Conservation (phyloP, 2,888 invertebrate genomes). For the Latrodectus elegans region DNA sequence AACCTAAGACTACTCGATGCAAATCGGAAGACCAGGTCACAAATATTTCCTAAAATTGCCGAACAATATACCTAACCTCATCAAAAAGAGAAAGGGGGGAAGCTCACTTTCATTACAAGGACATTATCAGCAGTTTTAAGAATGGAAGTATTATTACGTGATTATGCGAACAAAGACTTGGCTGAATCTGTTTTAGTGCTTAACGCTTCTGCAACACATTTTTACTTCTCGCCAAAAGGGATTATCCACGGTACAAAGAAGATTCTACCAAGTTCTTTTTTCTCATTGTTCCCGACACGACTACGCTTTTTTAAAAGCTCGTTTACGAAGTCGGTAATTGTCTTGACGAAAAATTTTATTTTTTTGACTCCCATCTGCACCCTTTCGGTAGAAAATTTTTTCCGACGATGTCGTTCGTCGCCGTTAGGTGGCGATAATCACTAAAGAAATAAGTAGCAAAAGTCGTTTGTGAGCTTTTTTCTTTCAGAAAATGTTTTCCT, state of each 20-base stretch:
- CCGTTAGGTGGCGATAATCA: constrained; percentile 34
- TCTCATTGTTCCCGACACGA: constrained; percentile 52
- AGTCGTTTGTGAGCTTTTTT: constrained; percentile 39
- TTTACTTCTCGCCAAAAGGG: constrained; percentile 31
- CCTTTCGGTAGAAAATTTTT: constrained; percentile 6
- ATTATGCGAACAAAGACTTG: constrained; percentile 48
- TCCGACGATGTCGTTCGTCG: constrained; percentile 2
- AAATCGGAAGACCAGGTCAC: constrained; percentile 24
- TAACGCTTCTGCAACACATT: constrained; percentile 33
- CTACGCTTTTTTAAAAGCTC: constrained; percentile 23
- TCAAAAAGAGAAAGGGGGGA: constrained; percentile 24
- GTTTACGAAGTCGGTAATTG: constrained; percentile 46
- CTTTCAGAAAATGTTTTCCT: constrained; percentile 6
- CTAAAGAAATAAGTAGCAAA: constrained; percentile 26
- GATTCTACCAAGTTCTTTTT: constrained; percentile 18
- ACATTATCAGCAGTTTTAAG: constrained; percentile 56
- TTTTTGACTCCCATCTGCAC: neutral
- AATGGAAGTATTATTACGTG: constrained; percentile 44
- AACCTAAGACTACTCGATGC: neutral
- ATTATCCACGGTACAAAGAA: constrained; percentile 39
- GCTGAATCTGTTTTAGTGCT: constrained; percentile 41
- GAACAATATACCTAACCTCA: constrained; percentile 1
- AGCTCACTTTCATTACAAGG: constrained; percentile 41
- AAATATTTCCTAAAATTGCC: constrained; percentile 1
- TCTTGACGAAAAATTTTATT: constrained; percentile 9